phyloP scores from a whole-genome alignment of 2,888 invertebrate species.

The Nowickia ferox region DNA sequence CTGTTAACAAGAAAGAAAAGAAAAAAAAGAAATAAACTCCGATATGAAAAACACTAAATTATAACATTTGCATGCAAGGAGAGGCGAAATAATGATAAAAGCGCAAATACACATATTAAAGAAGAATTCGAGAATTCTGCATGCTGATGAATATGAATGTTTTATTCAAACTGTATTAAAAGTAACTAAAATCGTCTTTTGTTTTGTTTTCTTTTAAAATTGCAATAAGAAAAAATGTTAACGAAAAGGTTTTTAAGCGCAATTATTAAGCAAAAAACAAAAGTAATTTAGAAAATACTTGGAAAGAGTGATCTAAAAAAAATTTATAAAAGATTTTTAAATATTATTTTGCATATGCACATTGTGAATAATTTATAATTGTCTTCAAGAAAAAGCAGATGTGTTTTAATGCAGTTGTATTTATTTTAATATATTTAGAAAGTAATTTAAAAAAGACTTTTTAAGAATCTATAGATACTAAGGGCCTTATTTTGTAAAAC shows the following conservation, averaged over 20 bases:
- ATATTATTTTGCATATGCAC: neutral
- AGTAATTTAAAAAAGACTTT: too few relatives aligned
- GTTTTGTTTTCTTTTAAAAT: slow-evolving; percentile 18
- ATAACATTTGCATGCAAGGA: slow-evolving; percentile 15
- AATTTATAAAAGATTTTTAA: neutral
- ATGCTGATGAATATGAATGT: slow-evolving; percentile 55
- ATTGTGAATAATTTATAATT: neutral
- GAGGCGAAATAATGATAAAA: slow-evolving; percentile 28
- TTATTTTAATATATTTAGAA: too few relatives aligned
- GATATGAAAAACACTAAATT: slow-evolving; percentile 26
- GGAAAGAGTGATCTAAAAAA: neutral
- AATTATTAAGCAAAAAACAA: slow-evolving; percentile 8
- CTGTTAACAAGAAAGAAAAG: slow-evolving; percentile 76
- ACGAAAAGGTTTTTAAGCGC: slow-evolving; percentile 6
- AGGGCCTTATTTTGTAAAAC: too few relatives aligned
- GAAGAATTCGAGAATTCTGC: slow-evolving; percentile 17
- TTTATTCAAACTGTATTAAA: slow-evolving; percentile 33
- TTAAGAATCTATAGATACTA: too few relatives aligned
- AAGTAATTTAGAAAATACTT: neutral
- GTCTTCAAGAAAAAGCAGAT: too few relatives aligned
- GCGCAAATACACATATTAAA: slow-evolving; percentile 13
- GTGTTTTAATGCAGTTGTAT: too few relatives aligned
- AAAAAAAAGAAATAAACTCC: slow-evolving; percentile 21
- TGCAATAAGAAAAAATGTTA: slow-evolving; percentile 15
- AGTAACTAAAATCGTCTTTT: slow-evolving; percentile 13